Base-by-base conservation (phyloP, 2,888 invertebrate species). In the Trachelus iudaicus region DNA sequence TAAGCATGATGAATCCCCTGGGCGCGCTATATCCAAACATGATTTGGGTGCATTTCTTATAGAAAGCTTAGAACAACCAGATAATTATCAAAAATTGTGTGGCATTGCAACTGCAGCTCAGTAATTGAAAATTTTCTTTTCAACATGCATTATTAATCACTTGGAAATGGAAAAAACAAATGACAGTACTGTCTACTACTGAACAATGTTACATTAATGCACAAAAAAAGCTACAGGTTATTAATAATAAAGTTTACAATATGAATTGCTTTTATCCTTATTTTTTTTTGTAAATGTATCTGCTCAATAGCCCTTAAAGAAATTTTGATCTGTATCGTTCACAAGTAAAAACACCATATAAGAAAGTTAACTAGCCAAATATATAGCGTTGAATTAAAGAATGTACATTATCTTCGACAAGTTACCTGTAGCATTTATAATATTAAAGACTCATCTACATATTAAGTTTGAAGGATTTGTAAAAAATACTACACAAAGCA, bases 41-140 rank as follows among this genome's bases (percentile, higher is more conserved):
- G 96, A 96, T 90, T 93, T 97, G 75, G 97, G 95, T 1, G 93
- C 94, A 81, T 97, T 97, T 91, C 93, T 97, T 79, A 94, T 97
- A 0, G 95, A 96, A 83, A 92, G 94, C 74, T 92, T 97, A 73
- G 92, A 92, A n/a, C 93, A 95, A 80, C 93, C 95, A 0, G 94
- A 96, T 87, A 95, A 96, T 91, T 95, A 95, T 87, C 93, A 94
- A 75, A 94, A 94, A 91, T 92, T 94, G 69, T 94, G 94, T 86
- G 95, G 95, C 15, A 94, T 96, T 83, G 93, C 94, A 69, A 94
- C 91, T 35, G 76, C 73, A 34, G 40, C 80, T 56, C 76, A 82
- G 77, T 83, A 73, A 69, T 80, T 75, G 30, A 15, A 15, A 11
- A 69, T 68, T 68, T 23, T 69, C 6, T 73, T 75, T 34, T 73